A percentile compares a stretch with the other conserved stretches of the same genome.
phyloP scores from a whole-genome alignment of 1,140 invertebrate genomes.

The Drosophila sechellia region DNA sequence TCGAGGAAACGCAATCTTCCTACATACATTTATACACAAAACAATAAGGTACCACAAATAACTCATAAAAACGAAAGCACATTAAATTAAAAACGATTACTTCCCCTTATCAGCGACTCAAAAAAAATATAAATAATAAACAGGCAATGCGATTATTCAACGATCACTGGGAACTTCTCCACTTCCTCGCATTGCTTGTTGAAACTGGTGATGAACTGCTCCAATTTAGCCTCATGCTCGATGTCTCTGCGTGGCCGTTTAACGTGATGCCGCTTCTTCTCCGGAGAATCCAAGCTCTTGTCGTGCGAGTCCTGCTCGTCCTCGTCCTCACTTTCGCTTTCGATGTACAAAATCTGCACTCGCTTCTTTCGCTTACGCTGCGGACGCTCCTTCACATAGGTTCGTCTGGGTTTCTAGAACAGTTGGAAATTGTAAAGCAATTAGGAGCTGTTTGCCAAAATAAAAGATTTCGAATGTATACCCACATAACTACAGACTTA shows the following conservation, averaged over 20 bases:
- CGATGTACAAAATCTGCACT: conserved; percentile 60
- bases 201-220: conserved; percentile 66
- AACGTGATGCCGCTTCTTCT: conserved; percentile 33
- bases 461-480: too few relatives aligned
- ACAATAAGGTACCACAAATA: conserved; percentile 12
- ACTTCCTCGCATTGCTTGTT: conserved; percentile 74
- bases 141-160: conserved; percentile 47
- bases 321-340: conserved; percentile 63
- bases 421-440: neutral
- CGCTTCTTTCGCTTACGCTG: conserved; percentile 72
- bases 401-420: conserved; percentile 62
- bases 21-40: neutral
- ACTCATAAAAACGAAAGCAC: neutral
- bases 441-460: neutral
- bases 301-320: conserved; percentile 49
- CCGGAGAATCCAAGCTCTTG: conserved; percentile 42
- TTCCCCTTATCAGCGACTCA: neutral
- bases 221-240: conserved; percentile 54
- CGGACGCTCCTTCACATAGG: conserved; percentile 59
- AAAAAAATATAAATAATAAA: conserved; percentile 5
- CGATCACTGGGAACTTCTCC: conserved; percentile 61
- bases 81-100: neutral
- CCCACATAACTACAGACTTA: neutral
- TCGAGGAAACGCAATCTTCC: conserved; percentile 11
- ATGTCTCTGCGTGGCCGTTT: conserved; percentile 52